phyloP scores from a whole-genome alignment of 2,888 invertebrate species.

The Phytoseiulus persimilis region DNA sequence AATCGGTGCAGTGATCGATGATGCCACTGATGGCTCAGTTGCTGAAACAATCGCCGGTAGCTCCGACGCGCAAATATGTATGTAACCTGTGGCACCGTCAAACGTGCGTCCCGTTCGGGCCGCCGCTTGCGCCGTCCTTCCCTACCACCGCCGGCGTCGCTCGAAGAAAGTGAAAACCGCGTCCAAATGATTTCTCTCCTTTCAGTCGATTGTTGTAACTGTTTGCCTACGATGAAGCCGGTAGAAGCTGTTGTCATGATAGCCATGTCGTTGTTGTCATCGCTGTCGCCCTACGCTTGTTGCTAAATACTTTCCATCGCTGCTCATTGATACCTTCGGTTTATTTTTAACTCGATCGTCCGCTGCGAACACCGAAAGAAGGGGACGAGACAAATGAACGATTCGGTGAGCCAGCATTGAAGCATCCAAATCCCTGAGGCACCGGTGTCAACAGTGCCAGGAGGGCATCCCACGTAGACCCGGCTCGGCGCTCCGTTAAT shows the following conservation, averaged over 20 bases:
- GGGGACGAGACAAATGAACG: too few species aligned
- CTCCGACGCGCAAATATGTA: background rate
- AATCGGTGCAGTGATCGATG: background rate
- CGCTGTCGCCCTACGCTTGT: background rate
- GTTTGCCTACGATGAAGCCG: background rate
- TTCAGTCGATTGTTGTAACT: background rate
- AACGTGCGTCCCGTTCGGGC: background rate
- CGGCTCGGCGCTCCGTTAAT: background rate
- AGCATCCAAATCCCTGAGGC: background rate
- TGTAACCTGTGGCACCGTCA: background rate
- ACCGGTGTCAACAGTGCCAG: background rate
- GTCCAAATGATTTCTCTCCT: background rate
- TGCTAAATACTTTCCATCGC: background rate
- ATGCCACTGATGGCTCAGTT: background rate
- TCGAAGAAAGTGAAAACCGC: background rate
- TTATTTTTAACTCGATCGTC: background rate
- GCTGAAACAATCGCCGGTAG: background rate
- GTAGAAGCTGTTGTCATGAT: background rate
- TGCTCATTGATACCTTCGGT: background rate
- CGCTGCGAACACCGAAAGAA: background rate
- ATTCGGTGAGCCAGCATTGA: background rate
- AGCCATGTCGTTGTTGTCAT: background rate
- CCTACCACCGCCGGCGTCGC: background rate
- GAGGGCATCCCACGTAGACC: background rate
- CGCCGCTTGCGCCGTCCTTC: background rate